These are phyloP conservation scores for Tricholauxania praeusta DNA, from an alignment of 2,888 invertebrate species.

Conservation along the genomic window DNA sequence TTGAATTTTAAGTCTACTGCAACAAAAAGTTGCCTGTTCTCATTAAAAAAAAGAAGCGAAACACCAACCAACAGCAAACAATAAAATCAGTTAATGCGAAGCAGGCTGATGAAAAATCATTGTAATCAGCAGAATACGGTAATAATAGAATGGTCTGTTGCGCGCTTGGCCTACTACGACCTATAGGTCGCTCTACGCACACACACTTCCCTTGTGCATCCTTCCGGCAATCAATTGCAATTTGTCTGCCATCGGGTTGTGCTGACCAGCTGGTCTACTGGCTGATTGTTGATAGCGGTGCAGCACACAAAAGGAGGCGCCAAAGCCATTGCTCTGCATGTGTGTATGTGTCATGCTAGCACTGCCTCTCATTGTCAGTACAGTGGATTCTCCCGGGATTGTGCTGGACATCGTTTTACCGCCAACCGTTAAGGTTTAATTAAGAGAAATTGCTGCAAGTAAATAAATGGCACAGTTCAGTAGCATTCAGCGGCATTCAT, in stretches of 20 bases:
- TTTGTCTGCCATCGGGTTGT: constrained; percentile 25
- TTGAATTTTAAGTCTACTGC: no score
- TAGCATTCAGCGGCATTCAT: neutral
- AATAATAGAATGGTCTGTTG: constrained; percentile 1
- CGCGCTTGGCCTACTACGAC: neutral
- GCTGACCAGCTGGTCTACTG: neutral
- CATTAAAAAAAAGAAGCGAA: no score
- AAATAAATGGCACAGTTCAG: constrained; percentile 20
- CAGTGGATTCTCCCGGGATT: neutral
- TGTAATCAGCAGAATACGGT: constrained; percentile 26
- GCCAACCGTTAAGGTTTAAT: constrained; percentile 31
- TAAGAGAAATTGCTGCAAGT: constrained; percentile 35
- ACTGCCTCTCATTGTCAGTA: no score
- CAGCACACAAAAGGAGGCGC: neutral
- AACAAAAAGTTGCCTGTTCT: no score
- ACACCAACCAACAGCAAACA: neutral
- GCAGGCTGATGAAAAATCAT: constrained; percentile 24
- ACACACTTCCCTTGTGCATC: neutral
- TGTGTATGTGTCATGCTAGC: neutral
- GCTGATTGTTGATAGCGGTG: neutral
- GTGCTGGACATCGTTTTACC: neutral
- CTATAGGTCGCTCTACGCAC: neutral
- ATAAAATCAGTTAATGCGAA: constrained; percentile 10
- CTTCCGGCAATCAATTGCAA: constrained; percentile 31
- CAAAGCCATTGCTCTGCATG: neutral